A percentile compares a stretch with the other conserved stretches of the same genome.
phyloP scores from a whole-genome alignment of 2,888 invertebrate species.

The Axea sp. region DNA sequence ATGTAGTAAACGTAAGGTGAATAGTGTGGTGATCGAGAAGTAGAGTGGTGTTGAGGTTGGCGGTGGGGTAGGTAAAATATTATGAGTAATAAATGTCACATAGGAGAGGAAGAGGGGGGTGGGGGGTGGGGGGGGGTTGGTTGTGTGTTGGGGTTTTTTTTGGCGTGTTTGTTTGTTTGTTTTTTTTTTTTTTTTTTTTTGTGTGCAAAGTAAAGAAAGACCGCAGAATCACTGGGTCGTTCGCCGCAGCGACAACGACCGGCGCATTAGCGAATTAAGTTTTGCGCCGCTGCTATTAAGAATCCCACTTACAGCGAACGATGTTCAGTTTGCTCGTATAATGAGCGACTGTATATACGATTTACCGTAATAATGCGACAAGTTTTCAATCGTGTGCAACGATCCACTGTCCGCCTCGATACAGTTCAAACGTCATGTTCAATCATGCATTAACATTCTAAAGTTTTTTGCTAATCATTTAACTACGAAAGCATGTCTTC shows the following conservation, averaged over 20 bases:
- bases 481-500: too few species aligned
- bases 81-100: too few species aligned
- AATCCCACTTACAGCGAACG: conserved; percentile 30
- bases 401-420: conserved; percentile 18
- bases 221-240: conserved; percentile 50
- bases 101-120: too few species aligned
- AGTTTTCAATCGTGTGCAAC: conserved; percentile 49
- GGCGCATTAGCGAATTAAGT: conserved; percentile 51
- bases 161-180: too few species aligned
- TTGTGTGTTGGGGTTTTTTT: too few species aligned
- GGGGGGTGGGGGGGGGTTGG: too few species aligned
- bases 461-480: too few species aligned
- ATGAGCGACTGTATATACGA: conserved; percentile 53
- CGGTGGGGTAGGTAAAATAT: too few species aligned
- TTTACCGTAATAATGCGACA: conserved; percentile 62
- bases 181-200: too few species aligned
- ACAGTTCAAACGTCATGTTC: conserved; percentile 43
- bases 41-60: too few species aligned
- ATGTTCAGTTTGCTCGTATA: conserved; percentile 36
- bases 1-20: too few species aligned
- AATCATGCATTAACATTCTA: conserved; percentile 34
- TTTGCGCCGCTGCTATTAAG: conserved; percentile 54
- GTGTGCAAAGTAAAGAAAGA: conserved; percentile 13
- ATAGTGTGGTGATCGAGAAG: too few species aligned
- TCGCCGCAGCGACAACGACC: conserved; percentile 44